phyloP scores from a whole-genome alignment of 53 echinoderm and acorn worm genomes.

The Echinarachnius parma region DNA sequence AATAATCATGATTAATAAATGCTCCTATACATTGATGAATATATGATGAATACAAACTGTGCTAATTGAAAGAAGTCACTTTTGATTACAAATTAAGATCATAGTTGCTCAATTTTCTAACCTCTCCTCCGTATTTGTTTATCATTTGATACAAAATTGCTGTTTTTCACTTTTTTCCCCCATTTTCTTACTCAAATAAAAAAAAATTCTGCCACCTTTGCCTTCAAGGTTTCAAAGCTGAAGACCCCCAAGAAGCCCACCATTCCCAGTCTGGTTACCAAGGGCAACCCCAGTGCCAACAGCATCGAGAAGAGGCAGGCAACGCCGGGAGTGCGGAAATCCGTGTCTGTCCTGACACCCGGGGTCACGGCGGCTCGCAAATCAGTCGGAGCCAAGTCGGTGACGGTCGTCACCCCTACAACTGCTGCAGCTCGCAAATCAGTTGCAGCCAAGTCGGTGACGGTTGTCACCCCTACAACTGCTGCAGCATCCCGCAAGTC shows the following conservation, averaged over 20 bases:
- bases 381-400: constrained; percentile 37
- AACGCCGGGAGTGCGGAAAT: constrained; percentile 72
- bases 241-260: constrained; percentile 68
- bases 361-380: constrained; percentile 35
- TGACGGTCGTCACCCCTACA: constrained; percentile 23
- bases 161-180: no score
- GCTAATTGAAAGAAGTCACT: no score
- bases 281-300: no score
- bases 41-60: no score
- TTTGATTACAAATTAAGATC: no score
- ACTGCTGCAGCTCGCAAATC: constrained; percentile 41
- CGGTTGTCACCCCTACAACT: background rate
- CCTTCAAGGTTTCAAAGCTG: constrained; percentile 73
- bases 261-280: constrained; percentile 1
- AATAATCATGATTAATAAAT: no score
- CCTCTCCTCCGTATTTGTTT: no score
- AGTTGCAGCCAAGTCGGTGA: constrained; percentile 7
- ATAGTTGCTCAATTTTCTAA: no score
- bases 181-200: no score
- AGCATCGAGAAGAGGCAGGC: constrained; percentile 45
- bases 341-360: constrained; percentile 52
- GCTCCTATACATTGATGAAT: no score
- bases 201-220: no score
- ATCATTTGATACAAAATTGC: no score
- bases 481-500: constrained; percentile 22